Evolutionary conservation across 1,140 invertebrate species (phyloP).

Genomic region (Sminthurides bifidus): DNA sequence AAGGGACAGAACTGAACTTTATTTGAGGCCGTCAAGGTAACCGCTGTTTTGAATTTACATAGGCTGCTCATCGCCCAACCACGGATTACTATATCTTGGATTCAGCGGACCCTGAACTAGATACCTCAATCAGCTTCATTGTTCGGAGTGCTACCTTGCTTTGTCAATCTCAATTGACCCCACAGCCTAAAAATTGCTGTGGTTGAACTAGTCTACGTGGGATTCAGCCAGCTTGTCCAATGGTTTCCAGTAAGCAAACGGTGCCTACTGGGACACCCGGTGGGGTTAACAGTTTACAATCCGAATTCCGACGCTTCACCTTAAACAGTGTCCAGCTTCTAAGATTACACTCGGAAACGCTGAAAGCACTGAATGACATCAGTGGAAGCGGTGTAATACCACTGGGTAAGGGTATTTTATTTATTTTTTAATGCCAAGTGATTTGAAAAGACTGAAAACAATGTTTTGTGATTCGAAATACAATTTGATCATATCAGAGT

Average conservation of each 20-base stretch:
- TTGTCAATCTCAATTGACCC: too few relatives aligned
- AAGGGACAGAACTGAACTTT: too few relatives aligned
- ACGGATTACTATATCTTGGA: too few relatives aligned
- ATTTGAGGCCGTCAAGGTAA: too few relatives aligned
- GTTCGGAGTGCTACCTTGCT: too few relatives aligned
- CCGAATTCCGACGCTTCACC: slow-evolving; percentile 44
- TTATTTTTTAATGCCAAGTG: not conserved
- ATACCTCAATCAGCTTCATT: too few relatives aligned
- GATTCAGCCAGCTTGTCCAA: too few relatives aligned
- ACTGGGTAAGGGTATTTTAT: slow-evolving; percentile 41
- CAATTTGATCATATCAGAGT: slow-evolving; percentile 33
- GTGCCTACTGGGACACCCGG: not conserved
- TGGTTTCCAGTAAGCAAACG: not conserved
- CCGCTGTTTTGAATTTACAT: too few relatives aligned
- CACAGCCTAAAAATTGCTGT: too few relatives aligned
- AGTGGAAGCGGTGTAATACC: slow-evolving; percentile 48
- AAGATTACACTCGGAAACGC: slow-evolving; percentile 53
- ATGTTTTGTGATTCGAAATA: slow-evolving; percentile 8
- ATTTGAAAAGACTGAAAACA: not conserved
- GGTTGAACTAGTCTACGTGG: too few relatives aligned
- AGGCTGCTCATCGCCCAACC: too few relatives aligned
- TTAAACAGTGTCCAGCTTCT: slow-evolving; percentile 41
- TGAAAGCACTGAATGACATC: slow-evolving; percentile 50
- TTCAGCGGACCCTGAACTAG: too few relatives aligned
- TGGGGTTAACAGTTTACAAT: slow-evolving; percentile 34